These are phyloP conservation scores for Cephus sareptanus DNA, from an alignment of 2,888 invertebrate genomes.

Conservation along the genomic window DNA sequence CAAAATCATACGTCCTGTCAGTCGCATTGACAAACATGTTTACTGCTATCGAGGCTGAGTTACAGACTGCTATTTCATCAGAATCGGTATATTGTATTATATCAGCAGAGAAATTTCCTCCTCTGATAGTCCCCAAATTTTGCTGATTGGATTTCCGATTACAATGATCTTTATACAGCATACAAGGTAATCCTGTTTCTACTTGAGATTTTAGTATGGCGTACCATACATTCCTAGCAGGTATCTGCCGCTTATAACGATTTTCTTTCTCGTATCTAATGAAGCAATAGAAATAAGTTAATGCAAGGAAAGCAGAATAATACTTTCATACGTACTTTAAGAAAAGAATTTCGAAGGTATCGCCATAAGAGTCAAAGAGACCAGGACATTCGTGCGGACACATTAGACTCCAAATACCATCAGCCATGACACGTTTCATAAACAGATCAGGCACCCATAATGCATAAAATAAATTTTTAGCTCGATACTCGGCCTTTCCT, in stretches of 20 bases:
- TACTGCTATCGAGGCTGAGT: conserved; percentile 73
- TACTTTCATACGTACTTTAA: conserved; percentile 43
- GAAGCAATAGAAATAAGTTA: conserved; percentile 5
- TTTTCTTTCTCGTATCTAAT: conserved; percentile 65
- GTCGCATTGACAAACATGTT: conserved; percentile 70
- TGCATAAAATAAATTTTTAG: conserved; percentile 73
- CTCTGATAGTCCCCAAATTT: conserved; percentile 75
- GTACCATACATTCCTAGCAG: conserved; percentile 72
- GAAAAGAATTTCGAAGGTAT: conserved; percentile 72
- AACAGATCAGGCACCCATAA: conserved; percentile 75
- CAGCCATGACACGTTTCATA: conserved; percentile 69
- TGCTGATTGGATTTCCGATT: conserved; percentile 75
- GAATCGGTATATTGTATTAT: conserved; percentile 72
- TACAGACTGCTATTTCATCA: conserved; percentile 74
- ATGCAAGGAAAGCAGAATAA: not conserved
- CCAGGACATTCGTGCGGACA: conserved; percentile 71
- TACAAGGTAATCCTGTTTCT: conserved; percentile 76
- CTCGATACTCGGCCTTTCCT: conserved; percentile 69
- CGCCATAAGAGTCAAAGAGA: conserved; percentile 71
- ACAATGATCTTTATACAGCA: conserved; percentile 71
- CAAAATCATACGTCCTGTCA: conserved; percentile 68
- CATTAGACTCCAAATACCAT: conserved; percentile 72
- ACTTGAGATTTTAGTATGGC: conserved; percentile 71
- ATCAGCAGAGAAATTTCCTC: conserved; percentile 75
- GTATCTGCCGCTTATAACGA: conserved; percentile 47